Conservation (phyloP, 2,113 vertebrate genomes). For the Synodontis membranacea region DNA sequence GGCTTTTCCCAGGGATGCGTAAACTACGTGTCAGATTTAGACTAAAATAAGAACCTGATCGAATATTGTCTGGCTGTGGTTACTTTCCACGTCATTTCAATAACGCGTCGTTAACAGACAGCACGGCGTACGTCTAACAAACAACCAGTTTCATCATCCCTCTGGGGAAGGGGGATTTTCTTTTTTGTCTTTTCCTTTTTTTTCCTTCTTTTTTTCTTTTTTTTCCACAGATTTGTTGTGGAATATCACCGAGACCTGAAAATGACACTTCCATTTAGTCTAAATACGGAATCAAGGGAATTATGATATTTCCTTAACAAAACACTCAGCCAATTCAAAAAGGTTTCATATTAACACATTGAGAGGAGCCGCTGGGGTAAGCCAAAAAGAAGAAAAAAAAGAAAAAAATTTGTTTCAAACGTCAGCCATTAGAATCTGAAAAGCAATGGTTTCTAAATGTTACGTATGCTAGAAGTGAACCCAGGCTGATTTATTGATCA, state of each 20-base stretch:
- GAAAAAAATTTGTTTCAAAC: not conserved
- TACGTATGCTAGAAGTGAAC: not conserved
- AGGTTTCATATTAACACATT: not conserved
- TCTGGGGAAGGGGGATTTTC: no score
- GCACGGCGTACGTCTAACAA: not conserved
- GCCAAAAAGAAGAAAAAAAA: no score
- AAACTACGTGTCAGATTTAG: slow-evolving; percentile 43
- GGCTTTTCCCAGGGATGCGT: slow-evolving; percentile 53
- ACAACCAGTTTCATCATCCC: not conserved
- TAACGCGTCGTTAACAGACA: slow-evolving; percentile 36
- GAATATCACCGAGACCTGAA: slow-evolving; percentile 5
- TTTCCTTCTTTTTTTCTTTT: not conserved
- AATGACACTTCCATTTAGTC: not conserved
- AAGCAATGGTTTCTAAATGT: not conserved
- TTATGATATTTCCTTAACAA: not conserved
- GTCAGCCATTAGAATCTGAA: not conserved
- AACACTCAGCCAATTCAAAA: not conserved
- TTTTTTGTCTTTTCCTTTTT: not conserved
- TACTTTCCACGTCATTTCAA: slow-evolving; percentile 54
- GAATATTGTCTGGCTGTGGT: slow-evolving; percentile 55
- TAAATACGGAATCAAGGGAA: not conserved
- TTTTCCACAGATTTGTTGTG: not conserved
- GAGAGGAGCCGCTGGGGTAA: not conserved
- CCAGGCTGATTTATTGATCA: not conserved
- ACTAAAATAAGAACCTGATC: slow-evolving; percentile 59